Evolutionary conservation across 2,888 invertebrate genomes (phyloP), one percentile per base, ranked within the genome.

Genomic region (Diloba caeruleocephala): DNA sequence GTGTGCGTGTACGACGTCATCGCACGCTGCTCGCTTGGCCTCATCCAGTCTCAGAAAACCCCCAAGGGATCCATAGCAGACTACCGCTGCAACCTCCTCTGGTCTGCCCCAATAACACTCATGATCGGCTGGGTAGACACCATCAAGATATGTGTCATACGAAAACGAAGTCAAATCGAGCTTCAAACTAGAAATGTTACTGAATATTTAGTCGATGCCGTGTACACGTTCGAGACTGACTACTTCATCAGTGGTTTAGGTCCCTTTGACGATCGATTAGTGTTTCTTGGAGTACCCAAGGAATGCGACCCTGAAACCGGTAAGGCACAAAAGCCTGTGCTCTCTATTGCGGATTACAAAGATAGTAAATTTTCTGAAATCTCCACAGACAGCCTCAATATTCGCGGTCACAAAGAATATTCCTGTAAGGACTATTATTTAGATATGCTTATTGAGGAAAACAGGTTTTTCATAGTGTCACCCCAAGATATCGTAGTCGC

Each of bases 401-500:
- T 95, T 43, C 89, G 94, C 61, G 96, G 96, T 6, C 98, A 97
- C 81, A 96, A 97, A 79, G 96, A 97, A 77, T 98, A 98, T 78
- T 95, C 96, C 10, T 97, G 97, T 56, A 98, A 97, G 77, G 98
- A 99, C 86, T 99, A 99, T 85, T 97, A 97, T 85, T 92, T 99
- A 62, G 98, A 98, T 83, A 96, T 97, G 82, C 94, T 98, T 4
- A 94, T 96, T 28, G 98, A 98, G 69, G 98, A 98, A 85, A 96
- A 97, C 78, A 94, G 96, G 51, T 98, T 96, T 93, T 98, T 98
- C 77, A 97, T 99, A 70, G 96, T 99, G 7, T 98, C 98, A 44
- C 99, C 99, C 0, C 98, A 98, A 85, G 99, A 99, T 83, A 96
- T 99, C 51, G 97, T 99, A 1, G 95, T 98, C 2, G 99, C 98